Percentiles rank a stretch among this genome's conserved stretches.
These are phyloP conservation scores for Trachymyrmex septentrionalis DNA, from an alignment of 1,140 invertebrate species.

Conservation along the genomic window DNA sequence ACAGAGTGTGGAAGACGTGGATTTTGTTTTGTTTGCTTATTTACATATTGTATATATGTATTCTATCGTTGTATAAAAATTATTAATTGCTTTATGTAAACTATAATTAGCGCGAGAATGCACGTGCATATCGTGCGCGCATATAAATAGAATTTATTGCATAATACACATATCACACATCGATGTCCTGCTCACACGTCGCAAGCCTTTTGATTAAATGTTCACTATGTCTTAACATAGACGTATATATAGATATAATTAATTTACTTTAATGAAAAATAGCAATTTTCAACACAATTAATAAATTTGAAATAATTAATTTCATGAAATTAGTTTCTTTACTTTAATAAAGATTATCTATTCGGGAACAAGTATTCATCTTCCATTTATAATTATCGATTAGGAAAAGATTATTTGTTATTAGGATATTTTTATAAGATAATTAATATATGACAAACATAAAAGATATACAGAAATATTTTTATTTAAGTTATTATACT, in stretches of 20 bases:
- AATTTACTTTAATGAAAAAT: neutral
- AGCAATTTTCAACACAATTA: neutral
- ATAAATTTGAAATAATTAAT: neutral
- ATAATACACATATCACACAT: constrained; percentile 85
- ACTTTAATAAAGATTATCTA: neutral
- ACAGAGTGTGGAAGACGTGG: constrained; percentile 84
- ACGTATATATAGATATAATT: neutral
- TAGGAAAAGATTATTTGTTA: neutral
- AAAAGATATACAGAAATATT: neutral
- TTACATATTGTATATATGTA: constrained; percentile 21
- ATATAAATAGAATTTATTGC: constrained; percentile 83
- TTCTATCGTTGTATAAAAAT: constrained; percentile 48
- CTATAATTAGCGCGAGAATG: constrained; percentile 57
- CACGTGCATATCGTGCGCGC: constrained; percentile 68
- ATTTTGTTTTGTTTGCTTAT: constrained; percentile 76
- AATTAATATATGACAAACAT: neutral
- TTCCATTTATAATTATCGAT: neutral
- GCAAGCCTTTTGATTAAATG: neutral
- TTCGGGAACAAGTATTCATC: neutral
- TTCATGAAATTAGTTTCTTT: neutral
- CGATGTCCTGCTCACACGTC: constrained; percentile 73
- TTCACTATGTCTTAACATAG: neutral
- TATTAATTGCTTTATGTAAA: constrained; percentile 17
- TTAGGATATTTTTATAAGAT: neutral
- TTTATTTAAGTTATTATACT: neutral